Base-by-base conservation (phyloP, 1,140 invertebrate species). In the Bombyx mandarina region DNA sequence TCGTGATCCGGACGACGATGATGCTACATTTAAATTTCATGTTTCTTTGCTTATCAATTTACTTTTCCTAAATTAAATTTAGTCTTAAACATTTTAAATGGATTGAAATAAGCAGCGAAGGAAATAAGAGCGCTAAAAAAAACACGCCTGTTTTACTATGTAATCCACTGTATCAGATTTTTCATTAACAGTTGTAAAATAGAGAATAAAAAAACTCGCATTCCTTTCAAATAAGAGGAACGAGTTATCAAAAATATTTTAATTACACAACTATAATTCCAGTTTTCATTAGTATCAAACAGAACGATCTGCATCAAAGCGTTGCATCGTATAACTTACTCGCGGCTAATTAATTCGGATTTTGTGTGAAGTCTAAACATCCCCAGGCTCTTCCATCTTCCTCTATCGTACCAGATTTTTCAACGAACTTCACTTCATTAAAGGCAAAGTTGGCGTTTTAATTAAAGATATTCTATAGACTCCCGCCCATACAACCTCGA, bases 401-500 rank as follows among this genome's bases (percentile, higher is more conserved):
- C 63, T 43, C 47, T 61, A 62, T 62, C 60, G 61, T 56, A 65
- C 62, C 66, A 56, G 57, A 62, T 67, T 66, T 64, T 68, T 69
- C 71, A 63, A 60, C 60, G 56, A 54, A 73, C 66, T 73, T 79
- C 68, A 79, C 79, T 81, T 80, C 79, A 82, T 85, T 79, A 77
- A 67, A 61, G 62, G 66, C 55, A 69, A 83, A 86, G 74, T 82
- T 81, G 67, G 69, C 65, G 73, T 77, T 86, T 86, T 86, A 86
- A 86, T 86, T 86, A 86, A 82, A 86, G 79, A 84, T 83, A 79
- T 77, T 82, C 73, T 65, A 69, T 71, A 61, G 66, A 78, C 77
- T 77, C 82, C 78, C 82, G 81, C 82, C 81, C 82, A 71, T 79
- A 73, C 75, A 82, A 73, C 79, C 77, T 82, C 82, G 78, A 80